phyloP scores from a whole-genome alignment of 1,140 invertebrate species.

The Cotesia chilonis region DNA sequence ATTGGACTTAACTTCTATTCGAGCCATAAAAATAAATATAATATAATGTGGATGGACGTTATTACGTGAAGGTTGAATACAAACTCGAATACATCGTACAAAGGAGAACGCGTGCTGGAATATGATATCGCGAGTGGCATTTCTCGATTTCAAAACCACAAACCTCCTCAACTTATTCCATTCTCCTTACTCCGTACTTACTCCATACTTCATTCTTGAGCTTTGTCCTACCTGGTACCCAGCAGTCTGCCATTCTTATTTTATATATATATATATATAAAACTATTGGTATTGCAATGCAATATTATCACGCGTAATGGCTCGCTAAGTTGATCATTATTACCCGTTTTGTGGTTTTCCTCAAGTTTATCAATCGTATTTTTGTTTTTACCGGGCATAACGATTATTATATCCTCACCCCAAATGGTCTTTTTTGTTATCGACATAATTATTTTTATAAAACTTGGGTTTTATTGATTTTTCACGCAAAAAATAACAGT shows the following conservation, averaged over 20 bases:
- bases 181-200: not conserved
- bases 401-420: no score
- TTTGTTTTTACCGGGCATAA: no score
- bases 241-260: slow-evolving; percentile 14
- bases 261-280: slow-evolving; percentile 2
- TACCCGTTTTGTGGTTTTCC: slow-evolving; percentile 34
- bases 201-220: not conserved
- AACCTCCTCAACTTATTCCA: slow-evolving; percentile 21
- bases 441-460: no score
- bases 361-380: slow-evolving; percentile 6
- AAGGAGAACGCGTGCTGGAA: slow-evolving; percentile 41
- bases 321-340: slow-evolving; percentile 1
- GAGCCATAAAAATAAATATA: slow-evolving; percentile 8
- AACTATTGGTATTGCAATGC: no score
- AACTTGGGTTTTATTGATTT: no score
- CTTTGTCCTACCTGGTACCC: not conserved
- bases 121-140: slow-evolving; percentile 48
- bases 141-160: slow-evolving; percentile 51
- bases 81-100: slow-evolving; percentile 6
- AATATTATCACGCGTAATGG: no score
- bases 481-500: no score
- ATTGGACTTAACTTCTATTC: not conserved
- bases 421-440: no score
- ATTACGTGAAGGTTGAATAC: slow-evolving; percentile 23
- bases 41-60: slow-evolving; percentile 3